Percentiles rank a stretch among this genome's conserved stretches.
Evolutionary conservation across 2,797 vertebrate species (phyloP).

Genomic region (Parauchenoglanis punctatus): DNA sequence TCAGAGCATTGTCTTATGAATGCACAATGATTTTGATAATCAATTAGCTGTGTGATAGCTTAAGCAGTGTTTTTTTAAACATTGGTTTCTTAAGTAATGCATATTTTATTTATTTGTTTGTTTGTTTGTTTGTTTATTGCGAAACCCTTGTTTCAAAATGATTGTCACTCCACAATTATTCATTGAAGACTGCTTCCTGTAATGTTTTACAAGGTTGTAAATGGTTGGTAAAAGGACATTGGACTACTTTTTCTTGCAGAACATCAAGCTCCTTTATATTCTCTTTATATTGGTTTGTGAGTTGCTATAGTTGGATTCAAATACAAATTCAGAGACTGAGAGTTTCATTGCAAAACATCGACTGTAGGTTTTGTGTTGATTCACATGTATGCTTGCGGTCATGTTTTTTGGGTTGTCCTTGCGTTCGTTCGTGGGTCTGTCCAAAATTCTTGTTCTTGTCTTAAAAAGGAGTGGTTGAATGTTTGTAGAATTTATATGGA

Average conservation of each 20-base stretch:
- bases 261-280: not conserved
- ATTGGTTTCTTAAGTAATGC: not conserved
- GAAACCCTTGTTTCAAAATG: not conserved
- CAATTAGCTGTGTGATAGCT: not conserved
- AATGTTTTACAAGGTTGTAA: not conserved
- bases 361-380: not conserved
- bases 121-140: not conserved
- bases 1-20: conserved; percentile 4
- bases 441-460: not conserved
- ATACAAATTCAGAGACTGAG: not conserved
- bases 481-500: not conserved
- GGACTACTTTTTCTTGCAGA: not conserved
- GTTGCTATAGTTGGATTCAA: not conserved
- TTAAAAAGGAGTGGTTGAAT: not conserved
- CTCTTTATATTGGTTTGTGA: not conserved
- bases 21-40: not conserved
- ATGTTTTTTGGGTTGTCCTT: not conserved
- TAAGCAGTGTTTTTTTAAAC: not conserved
- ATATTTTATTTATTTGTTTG: not conserved
- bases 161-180: not conserved
- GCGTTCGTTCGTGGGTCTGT: not conserved
- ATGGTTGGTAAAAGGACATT: not conserved
- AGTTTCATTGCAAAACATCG: not conserved
- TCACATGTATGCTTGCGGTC: not conserved
- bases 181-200: not conserved